These are phyloP conservation scores for Varanus komodoensis DNA, from an alignment of 2,113 vertebrate genomes.

Conservation along the genomic window DNA sequence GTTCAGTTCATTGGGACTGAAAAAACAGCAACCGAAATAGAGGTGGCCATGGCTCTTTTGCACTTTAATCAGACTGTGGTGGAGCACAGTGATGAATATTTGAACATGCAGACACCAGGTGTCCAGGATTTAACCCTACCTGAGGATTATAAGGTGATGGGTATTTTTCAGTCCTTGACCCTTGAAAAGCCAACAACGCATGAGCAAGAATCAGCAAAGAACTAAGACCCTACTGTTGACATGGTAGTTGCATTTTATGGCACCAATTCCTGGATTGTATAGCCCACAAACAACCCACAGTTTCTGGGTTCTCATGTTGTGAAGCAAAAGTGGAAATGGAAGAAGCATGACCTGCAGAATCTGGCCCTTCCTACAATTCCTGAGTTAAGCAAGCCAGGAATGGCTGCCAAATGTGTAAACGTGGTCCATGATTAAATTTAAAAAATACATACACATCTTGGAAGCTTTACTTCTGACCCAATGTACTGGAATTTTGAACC, in stretches of 20 bases:
- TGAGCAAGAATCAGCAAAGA: neutral
- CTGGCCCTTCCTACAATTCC: no score
- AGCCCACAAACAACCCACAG: no score
- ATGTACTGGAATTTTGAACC: neutral
- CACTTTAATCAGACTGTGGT: neutral
- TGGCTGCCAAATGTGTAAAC: no score
- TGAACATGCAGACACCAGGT: neutral
- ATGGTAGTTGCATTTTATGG: no score
- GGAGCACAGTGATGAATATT: neutral
- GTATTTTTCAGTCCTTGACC: no score
- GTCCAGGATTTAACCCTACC: neutral
- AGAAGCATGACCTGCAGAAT: no score
- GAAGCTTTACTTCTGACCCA: neutral
- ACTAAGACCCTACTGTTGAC: neutral
- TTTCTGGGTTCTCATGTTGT: no score
- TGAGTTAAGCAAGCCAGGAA: neutral
- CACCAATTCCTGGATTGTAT: no score
- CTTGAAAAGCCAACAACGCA: neutral
- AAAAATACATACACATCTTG: neutral
- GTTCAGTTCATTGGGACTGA: neutral
- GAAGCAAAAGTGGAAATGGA: no score
- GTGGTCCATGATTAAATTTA: neutral
- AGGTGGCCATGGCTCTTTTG: neutral
- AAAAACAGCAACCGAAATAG: neutral
- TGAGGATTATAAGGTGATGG: neutral